These are phyloP conservation scores for Halocynthia aurantium DNA, from an alignment of 23 tunicate genomes.

Conservation along the genomic window DNA sequence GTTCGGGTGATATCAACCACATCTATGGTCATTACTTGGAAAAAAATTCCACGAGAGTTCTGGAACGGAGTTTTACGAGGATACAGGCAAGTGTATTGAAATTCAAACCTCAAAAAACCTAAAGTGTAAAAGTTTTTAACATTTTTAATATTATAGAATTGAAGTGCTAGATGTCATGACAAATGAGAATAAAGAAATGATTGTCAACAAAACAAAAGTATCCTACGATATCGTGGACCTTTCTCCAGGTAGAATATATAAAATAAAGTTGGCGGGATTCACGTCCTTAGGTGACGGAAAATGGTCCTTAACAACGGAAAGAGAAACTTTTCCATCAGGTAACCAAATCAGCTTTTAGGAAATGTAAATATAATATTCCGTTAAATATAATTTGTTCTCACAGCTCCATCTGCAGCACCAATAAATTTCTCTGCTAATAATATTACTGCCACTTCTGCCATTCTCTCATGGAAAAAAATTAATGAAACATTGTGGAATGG, in stretches of 20 bases:
- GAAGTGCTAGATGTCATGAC: not conserved
- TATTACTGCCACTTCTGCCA: not conserved
- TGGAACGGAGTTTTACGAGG: not conserved
- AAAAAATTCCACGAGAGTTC: not conserved
- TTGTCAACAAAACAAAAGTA: not conserved
- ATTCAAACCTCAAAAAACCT: not conserved
- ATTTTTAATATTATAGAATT: not conserved
- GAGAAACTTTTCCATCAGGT: constrained; percentile 1
- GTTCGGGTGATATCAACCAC: not conserved
- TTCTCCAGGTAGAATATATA: not conserved
- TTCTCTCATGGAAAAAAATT: not conserved
- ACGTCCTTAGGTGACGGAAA: not conserved
- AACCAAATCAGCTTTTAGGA: not conserved
- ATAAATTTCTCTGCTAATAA: not conserved
- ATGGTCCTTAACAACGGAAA: not conserved
- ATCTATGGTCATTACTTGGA: not conserved
- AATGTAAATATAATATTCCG: too few relatives aligned
- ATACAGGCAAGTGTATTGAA: not conserved
- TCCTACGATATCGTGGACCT: not conserved
- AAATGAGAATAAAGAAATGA: not conserved
- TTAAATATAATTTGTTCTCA: not conserved
- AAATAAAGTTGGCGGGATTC: not conserved
- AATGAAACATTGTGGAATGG: not conserved
- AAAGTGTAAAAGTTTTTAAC: not conserved
- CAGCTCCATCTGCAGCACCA: not conserved